Percentiles rank a stretch among this genome's conserved stretches.
Evolutionary conservation across 2,113 vertebrate species (phyloP).

Genomic region (Poeciliopsis occidentalis): DNA sequence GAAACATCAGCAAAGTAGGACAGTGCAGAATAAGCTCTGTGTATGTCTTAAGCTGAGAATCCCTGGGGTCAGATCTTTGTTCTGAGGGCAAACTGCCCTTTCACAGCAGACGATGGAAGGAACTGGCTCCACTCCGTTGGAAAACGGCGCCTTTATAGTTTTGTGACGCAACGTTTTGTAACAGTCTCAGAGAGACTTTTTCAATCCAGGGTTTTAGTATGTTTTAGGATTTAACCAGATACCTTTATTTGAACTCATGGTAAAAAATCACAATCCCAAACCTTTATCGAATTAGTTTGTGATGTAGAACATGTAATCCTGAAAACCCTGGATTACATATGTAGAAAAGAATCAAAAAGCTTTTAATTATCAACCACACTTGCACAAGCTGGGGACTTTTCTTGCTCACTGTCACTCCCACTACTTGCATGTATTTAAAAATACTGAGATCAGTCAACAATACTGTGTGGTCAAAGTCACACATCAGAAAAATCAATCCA

Average conservation of each 20-base stretch:
- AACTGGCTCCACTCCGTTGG: constrained; percentile 32
- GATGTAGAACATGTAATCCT: too few species aligned
- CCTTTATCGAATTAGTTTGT: too few species aligned
- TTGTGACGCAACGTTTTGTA: constrained; percentile 72
- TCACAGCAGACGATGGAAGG: constrained; percentile 11
- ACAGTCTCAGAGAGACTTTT: constrained; percentile 27
- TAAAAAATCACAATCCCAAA: background rate
- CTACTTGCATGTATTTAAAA: too few species aligned
- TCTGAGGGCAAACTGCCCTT: constrained; percentile 35
- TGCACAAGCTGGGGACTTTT: too few species aligned
- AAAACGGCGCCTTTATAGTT: constrained; percentile 19
- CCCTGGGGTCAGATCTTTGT: constrained; percentile 15
- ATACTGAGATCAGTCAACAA: too few species aligned
- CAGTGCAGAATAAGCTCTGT: background rate
- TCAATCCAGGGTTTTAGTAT: constrained; percentile 32
- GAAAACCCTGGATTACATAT: too few species aligned
- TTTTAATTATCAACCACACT: too few species aligned
- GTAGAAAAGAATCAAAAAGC: too few species aligned
- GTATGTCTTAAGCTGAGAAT: constrained; percentile 11
- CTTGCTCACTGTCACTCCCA: too few species aligned
- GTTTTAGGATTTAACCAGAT: background rate
- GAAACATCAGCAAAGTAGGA: constrained; percentile 31
- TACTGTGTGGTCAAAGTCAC: too few species aligned
- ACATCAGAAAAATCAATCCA: too few species aligned
- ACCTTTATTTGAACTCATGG: background rate